A percentile compares a stretch with the other conserved stretches of the same genome.
phyloP scores from a whole-genome alignment of 2,113 vertebrate genomes.

The Brachyistius frenatus region DNA sequence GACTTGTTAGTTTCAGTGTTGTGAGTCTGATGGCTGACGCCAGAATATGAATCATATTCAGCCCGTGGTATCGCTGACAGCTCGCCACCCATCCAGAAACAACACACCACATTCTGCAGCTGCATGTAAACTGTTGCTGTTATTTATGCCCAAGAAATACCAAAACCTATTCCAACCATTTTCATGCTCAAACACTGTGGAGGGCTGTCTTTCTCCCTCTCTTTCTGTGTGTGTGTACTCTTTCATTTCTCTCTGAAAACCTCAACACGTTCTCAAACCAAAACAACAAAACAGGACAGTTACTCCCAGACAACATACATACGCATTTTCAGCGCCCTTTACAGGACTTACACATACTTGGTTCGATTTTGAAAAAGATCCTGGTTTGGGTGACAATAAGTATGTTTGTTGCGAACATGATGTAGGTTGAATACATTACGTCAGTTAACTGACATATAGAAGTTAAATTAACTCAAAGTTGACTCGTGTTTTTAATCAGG shows the following conservation, averaged over 20 bases:
- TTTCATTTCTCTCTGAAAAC: not conserved
- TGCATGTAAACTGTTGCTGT: conserved; percentile 56
- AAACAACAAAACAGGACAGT: too few species aligned
- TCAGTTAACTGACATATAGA: too few species aligned
- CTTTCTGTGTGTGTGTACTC: not conserved
- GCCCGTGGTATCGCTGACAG: conserved; percentile 55
- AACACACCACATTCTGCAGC: conserved; percentile 57
- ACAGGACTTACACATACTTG: too few species aligned
- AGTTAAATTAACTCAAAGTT: too few species aligned
- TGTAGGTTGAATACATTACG: too few species aligned
- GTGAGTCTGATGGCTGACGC: conserved; percentile 57
- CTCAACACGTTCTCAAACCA: too few species aligned
- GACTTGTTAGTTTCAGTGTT: conserved; percentile 54
- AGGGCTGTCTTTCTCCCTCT: conserved; percentile 8
- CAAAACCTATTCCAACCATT: conserved; percentile 41
- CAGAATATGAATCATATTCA: conserved; percentile 61
- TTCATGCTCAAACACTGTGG: conserved; percentile 51
- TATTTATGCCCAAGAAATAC: conserved; percentile 52
- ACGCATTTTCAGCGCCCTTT: too few species aligned
- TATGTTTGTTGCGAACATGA: too few species aligned
- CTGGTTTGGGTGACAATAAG: too few species aligned
- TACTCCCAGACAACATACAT: too few species aligned
- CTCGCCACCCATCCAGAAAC: conserved; percentile 59
- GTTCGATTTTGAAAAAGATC: too few species aligned
- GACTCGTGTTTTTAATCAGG: too few species aligned